These are phyloP conservation scores for Trochalopteron elliotii DNA, from an alignment of 2,113 vertebrate genomes.

Conservation along the genomic window DNA sequence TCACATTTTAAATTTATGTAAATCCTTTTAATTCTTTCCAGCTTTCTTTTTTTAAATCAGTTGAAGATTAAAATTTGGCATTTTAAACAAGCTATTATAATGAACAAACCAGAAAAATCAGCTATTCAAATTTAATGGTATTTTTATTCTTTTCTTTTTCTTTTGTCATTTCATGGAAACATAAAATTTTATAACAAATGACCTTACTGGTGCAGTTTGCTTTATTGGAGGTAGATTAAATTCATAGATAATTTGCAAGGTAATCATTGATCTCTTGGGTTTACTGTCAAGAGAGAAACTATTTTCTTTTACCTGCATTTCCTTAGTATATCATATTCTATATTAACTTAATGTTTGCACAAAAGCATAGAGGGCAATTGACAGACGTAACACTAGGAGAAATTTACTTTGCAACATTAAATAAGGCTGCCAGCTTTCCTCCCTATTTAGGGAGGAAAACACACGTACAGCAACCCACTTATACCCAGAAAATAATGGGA, in stretches of 20 bases:
- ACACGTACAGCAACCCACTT: background rate
- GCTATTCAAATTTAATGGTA: background rate
- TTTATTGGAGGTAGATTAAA: background rate
- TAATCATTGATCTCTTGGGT: background rate
- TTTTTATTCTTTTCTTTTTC: slow-evolving; percentile 13
- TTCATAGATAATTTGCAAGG: background rate
- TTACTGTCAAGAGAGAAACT: background rate
- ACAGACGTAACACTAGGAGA: background rate
- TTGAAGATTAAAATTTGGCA: background rate
- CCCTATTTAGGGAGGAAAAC: background rate
- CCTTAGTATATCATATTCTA: background rate
- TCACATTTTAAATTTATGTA: background rate
- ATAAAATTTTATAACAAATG: background rate
- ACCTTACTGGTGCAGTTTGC: background rate
- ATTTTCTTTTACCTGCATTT: background rate
- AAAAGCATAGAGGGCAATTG: background rate
- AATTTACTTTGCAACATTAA: background rate
- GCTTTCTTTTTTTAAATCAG: background rate
- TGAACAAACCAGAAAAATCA: background rate
- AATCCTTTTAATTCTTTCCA: background rate
- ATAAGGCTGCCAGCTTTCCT: background rate
- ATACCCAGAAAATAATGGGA: background rate
- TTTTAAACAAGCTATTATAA: background rate
- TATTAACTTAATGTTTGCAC: background rate
- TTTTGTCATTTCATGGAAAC: background rate